Base-by-base conservation (phyloP, 2,797 vertebrate genomes). In the Meda fulgida region DNA sequence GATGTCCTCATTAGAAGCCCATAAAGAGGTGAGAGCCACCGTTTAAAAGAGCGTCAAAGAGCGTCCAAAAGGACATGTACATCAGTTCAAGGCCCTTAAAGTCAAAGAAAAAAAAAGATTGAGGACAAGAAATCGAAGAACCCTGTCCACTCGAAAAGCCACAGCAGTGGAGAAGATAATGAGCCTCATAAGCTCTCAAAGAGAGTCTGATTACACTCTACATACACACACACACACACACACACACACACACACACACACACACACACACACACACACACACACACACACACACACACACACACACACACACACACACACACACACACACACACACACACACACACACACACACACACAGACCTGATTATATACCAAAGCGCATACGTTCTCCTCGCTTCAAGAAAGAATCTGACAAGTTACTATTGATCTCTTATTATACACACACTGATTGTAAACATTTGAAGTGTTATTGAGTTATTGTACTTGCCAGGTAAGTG, bases 121-220 rank as follows among this genome's bases (percentile, higher is more conserved):
- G 46, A 58, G 73, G 63, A 84, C 34, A 58, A 67, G 75, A 69
- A 84, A 84, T 78, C 48, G 75, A 84, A 84, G 65, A 34, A 58
- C 19, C 51, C 36, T 36, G 48, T 78, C 31, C 60, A 53, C 34
- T 77, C 10, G 10, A 84, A 75, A 78, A 53, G 65, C 65, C 36
- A 13, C 36, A 4, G 36, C 6, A 16, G n/a, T 19, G 75, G 36
- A 65, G 65, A 58, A 78, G 83, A 84, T 78, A 84, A 78, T 84
- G 65, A 78, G 75, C 36, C 46, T 43, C 19, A 75, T 36, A 51
- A 71, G 81, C 65, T 78, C 53, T 86, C 65, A 82, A 63, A 78
- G 36, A 46, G 70, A 84, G 67, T 31, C 29, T 80, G 43, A 76
- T 79, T 80, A 53, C 70, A 69, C 69, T 21, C 36, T 13, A 34